phyloP scores from a whole-genome alignment of 2,113 vertebrate genomes.

The Semnopithecus entellus region DNA sequence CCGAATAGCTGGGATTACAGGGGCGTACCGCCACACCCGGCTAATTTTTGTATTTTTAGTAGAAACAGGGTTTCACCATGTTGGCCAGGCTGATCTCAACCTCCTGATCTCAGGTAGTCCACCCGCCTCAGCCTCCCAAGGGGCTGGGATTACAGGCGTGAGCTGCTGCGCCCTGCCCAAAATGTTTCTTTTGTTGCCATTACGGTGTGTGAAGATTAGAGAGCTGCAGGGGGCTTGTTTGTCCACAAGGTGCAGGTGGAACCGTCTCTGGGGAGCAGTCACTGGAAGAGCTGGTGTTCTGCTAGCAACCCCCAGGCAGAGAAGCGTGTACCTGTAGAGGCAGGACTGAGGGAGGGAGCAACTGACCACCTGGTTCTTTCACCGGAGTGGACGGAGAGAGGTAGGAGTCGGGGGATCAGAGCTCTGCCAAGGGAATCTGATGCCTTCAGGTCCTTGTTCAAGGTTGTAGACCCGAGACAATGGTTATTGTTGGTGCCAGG shows the following conservation, averaged over 20 bases:
- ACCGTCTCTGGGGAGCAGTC: background rate
- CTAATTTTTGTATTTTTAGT: too few relatives aligned
- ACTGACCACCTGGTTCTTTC: background rate
- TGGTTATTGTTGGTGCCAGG: background rate
- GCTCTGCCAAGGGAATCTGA: background rate
- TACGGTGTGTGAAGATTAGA: background rate
- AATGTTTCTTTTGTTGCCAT: background rate
- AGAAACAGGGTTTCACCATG: too few relatives aligned
- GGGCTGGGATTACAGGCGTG: too few relatives aligned
- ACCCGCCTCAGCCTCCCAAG: too few relatives aligned
- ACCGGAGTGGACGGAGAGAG: background rate
- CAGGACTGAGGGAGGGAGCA: background rate
- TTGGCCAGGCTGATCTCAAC: too few relatives aligned
- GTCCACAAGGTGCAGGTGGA: background rate
- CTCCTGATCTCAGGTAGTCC: too few relatives aligned
- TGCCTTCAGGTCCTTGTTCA: too few relatives aligned
- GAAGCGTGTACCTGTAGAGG: background rate
- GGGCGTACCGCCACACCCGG: accelerated
- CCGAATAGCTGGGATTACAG: too few relatives aligned
- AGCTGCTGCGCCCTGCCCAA: too few relatives aligned
- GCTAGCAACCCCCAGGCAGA: background rate
- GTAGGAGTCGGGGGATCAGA: background rate
- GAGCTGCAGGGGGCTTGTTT: background rate
- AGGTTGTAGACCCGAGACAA: background rate
- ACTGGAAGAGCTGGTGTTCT: background rate